Base-by-base conservation (phyloP, 35 echinoderm and acorn worm species). In the Ophioderma brevispina region DNA sequence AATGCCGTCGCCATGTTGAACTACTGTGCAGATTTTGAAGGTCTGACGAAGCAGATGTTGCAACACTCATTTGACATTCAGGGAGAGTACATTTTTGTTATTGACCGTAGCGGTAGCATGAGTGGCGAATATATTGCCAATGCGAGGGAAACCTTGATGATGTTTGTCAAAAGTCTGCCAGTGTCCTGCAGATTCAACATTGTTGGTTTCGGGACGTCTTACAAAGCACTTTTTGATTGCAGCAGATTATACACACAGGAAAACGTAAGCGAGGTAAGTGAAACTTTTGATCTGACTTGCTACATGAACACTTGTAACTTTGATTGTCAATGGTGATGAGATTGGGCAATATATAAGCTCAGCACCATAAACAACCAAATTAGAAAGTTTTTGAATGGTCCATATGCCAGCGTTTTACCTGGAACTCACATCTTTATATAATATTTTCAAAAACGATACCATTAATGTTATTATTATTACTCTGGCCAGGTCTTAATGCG, bases 71-170 rank as follows among this genome's bases (percentile, higher is more conserved):
- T 92, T 59, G 97, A 99, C 30, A 92, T 99, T 81, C 97, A 94
- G 21, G 97, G 97, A 38, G 97, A 99, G 78, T 91, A 96, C 33
- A 83, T 99, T n/a, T 92, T 99, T 63, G 63, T 99, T 19, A 89
- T 99, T 11, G 94, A 99, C 31, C 83, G 97, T 38, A 99, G 94
- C 28, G 91, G 97, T 81, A 95, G 91, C 81, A 99, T 99, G 97
- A 95, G 93, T 77, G 97, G 97, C 0, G 97, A 95, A 49, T 95
- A 95, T 32, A 99, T 95, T 32, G 97, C 97, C 33, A 99, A 99
- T 50, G 89, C 97, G 0, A 77, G 97, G 10, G 97, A 99, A 39
- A 95, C 97, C 15, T 80, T 99, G 11, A 95, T 99, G 90, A 93
- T 99, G 88, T 92, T 95, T 30, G 32, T 99, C 0, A 99, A 99